phyloP scores from a whole-genome alignment of 2,113 vertebrate species.

The Lasiurus cinereus region DNA sequence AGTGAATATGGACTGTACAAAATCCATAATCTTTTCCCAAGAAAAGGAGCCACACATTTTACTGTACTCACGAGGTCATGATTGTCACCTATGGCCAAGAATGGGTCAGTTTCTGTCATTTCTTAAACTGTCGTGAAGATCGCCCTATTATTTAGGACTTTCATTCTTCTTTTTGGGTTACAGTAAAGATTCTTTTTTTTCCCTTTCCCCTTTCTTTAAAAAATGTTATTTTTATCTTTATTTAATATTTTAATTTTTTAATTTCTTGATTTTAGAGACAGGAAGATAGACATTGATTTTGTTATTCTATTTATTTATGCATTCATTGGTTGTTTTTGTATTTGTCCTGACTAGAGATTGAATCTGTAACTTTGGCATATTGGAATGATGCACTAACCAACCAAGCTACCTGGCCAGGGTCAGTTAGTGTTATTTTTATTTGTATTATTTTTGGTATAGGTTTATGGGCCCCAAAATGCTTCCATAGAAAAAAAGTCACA shows the following conservation, averaged over 20 bases:
- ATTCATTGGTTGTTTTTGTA: too few species aligned
- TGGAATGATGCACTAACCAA: too few species aligned
- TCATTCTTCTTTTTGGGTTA: background rate
- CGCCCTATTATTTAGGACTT: background rate
- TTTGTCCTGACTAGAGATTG: too few species aligned
- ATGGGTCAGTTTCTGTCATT: background rate
- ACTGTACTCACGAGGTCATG: background rate
- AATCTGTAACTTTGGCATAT: too few species aligned
- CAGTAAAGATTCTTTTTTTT: background rate
- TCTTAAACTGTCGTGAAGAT: background rate
- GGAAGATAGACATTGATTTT: too few species aligned
- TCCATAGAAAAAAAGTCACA: background rate
- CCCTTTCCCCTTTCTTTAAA: background rate
- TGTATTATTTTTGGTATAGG: background rate
- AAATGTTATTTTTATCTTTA: background rate
- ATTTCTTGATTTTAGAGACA: too few species aligned
- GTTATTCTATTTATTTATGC: too few species aligned
- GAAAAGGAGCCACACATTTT: background rate
- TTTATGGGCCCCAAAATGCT: background rate
- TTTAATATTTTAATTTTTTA: too few species aligned
- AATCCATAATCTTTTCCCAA: background rate
- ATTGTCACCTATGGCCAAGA: background rate
- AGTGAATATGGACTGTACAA: background rate
- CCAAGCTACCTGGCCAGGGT: too few species aligned
- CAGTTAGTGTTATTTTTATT: background rate